These are phyloP conservation scores for Oxyura jamaicensis DNA, from an alignment of 2,113 vertebrate genomes.

Conservation along the genomic window DNA sequence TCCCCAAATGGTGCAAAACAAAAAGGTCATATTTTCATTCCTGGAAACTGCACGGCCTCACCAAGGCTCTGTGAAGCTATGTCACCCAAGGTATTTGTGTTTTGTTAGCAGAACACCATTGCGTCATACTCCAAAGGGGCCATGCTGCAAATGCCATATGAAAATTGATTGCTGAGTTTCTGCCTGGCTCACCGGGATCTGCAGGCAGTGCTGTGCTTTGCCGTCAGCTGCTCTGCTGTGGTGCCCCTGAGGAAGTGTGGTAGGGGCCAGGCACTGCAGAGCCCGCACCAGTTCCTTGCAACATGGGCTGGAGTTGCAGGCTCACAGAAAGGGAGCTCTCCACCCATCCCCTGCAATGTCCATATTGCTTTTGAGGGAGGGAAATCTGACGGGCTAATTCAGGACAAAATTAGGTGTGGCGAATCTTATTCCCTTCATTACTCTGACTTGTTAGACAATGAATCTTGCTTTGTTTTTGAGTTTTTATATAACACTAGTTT, in stretches of 20 bases:
- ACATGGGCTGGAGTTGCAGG: not conserved
- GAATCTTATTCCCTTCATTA: not conserved
- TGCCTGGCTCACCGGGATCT: not conserved
- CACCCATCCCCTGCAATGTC: not conserved
- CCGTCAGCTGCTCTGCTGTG: rapidly evolving
- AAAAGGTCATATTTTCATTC: not conserved
- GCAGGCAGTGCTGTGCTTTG: not conserved
- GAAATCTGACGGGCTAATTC: not conserved
- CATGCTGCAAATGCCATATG: not conserved
- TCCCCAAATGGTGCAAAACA: not conserved
- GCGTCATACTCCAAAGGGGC: not conserved
- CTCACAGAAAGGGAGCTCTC: not conserved
- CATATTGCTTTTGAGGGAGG: not conserved
- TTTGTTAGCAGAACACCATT: not conserved
- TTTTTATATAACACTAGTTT: not conserved
- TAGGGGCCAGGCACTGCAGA: rapidly evolving
- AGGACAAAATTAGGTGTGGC: not conserved
- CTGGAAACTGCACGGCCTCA: not conserved
- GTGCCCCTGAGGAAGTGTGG: not conserved
- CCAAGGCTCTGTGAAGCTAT: not conserved
- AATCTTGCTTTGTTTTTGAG: not conserved
- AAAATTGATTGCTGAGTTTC: not conserved
- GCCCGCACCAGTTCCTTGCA: rapidly evolving
- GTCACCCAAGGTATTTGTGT: not conserved
- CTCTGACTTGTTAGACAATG: not conserved